Percentiles rank a stretch among this genome's conserved stretches.
These are phyloP conservation scores for Palythoa caribaeorum DNA, from an alignment of 92 coral and sea anemone species.

Conservation along the genomic window DNA sequence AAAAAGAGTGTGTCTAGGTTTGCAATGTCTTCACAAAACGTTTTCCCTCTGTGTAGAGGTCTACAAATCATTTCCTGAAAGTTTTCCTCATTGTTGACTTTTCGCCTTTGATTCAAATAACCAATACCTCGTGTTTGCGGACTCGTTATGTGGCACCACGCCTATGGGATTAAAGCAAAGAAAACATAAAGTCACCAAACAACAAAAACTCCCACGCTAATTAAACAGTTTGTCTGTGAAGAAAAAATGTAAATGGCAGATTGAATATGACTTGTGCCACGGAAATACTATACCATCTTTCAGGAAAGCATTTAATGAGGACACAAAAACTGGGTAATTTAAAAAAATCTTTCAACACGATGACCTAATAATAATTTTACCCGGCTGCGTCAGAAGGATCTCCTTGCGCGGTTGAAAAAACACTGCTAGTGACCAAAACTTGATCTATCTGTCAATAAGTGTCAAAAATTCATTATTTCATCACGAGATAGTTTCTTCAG, in stretches of 20 bases:
- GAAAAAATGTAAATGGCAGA: neutral
- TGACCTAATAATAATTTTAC: neutral
- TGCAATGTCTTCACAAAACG: no score
- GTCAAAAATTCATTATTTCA: conserved; percentile 38
- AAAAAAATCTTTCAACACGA: conserved; percentile 37
- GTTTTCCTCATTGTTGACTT: neutral
- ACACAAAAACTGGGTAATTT: conserved; percentile 14
- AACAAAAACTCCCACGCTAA: conserved; percentile 21
- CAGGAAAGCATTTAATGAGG: conserved; percentile 42
- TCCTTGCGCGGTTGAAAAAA: conserved; percentile 51
- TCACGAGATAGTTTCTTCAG: conserved; percentile 51
- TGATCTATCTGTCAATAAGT: conserved; percentile 43
- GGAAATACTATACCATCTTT: conserved; percentile 38
- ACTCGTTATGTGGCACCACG: conserved; percentile 38
- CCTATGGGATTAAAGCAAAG: conserved; percentile 46
- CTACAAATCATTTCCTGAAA: no score
- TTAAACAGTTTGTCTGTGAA: neutral
- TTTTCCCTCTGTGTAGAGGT: no score
- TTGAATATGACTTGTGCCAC: conserved; percentile 6
- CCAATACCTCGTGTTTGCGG: conserved; percentile 8
- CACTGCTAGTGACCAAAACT: conserved; percentile 30
- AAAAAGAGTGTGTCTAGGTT: no score
- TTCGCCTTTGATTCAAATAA: neutral
- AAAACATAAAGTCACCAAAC: conserved; percentile 2
- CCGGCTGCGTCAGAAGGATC: conserved; percentile 20